Conservation (phyloP, 2,888 invertebrate species). For the Lordiphosa andalusiaca region DNA sequence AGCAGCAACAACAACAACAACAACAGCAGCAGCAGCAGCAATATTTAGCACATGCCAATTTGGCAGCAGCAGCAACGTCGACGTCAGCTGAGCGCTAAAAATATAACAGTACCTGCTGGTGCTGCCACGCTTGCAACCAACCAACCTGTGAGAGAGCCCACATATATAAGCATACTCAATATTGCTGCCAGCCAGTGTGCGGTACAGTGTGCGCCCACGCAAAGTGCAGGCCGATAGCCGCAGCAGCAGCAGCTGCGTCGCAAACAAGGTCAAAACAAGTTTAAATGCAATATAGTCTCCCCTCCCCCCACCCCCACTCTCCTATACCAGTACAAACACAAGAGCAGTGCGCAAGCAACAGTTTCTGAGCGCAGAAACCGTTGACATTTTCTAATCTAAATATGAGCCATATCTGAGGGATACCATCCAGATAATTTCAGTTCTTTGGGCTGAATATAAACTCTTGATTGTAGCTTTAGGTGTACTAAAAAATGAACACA, state of each 20-base stretch:
- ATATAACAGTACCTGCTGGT: slow-evolving; percentile 68
- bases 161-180: slow-evolving; percentile 1
- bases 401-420: too few relatives aligned
- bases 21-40: slow-evolving; percentile 17
- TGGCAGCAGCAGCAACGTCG: slow-evolving; percentile 21
- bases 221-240: slow-evolving; percentile 40
- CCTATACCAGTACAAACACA: not conserved
- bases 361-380: too few relatives aligned
- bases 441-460: too few relatives aligned
- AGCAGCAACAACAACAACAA: slow-evolving; percentile 16
- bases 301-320: not conserved
- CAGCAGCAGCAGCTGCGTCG: slow-evolving; percentile 26
- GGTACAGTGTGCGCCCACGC: slow-evolving; percentile 51
- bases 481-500: too few relatives aligned
- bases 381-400: too few relatives aligned
- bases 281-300: slow-evolving; percentile 42
- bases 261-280: slow-evolving; percentile 75
- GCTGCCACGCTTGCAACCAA: slow-evolving; percentile 60
- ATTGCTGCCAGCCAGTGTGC: slow-evolving; percentile 15
- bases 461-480: too few relatives aligned
- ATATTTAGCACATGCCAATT: slow-evolving; percentile 70
- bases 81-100: slow-evolving; percentile 50
- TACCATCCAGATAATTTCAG: too few relatives aligned
- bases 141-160: slow-evolving; percentile 26
- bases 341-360: slow-evolving; percentile 2